phyloP scores from a whole-genome alignment of 2,888 invertebrate genomes.

The Liodrosophila aerea region DNA sequence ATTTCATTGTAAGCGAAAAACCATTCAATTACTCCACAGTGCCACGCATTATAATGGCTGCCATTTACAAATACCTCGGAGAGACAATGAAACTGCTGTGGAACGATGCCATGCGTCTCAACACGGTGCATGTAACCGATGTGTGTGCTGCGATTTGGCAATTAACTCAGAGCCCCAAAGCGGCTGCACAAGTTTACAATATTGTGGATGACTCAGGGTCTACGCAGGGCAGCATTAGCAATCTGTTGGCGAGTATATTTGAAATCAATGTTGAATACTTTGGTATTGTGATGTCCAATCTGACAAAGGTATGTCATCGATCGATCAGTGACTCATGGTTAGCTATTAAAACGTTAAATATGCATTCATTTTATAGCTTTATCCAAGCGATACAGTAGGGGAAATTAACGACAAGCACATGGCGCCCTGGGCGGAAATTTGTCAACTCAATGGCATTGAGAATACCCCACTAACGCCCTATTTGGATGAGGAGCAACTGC shows the following conservation, averaged over 20 bases:
- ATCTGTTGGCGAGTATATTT: conserved; percentile 91
- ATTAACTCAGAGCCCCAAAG: conserved; percentile 84
- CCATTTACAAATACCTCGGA: conserved; percentile 92
- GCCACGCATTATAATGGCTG: conserved; percentile 92
- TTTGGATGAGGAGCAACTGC: conserved; percentile 91
- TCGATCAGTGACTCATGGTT: conserved; percentile 26
- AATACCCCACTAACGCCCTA: conserved; percentile 95
- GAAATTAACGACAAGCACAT: conserved; percentile 97
- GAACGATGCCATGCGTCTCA: conserved; percentile 91
- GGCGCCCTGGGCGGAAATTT: conserved; percentile 94
- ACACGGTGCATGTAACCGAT: conserved; percentile 94
- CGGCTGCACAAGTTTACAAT: conserved; percentile 88
- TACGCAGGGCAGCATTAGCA: conserved; percentile 92
- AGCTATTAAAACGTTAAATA: conserved; percentile 5
- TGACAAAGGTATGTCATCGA: conserved; percentile 87
- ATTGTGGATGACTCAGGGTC: conserved; percentile 92
- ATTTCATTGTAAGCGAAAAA: conserved; percentile 22
- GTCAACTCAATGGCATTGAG: conserved; percentile 87
- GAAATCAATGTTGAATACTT: conserved; percentile 93
- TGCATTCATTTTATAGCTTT: conserved; percentile 84
- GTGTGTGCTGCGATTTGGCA: conserved; percentile 92
- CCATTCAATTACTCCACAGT: conserved; percentile 83
- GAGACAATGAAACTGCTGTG: conserved; percentile 96
- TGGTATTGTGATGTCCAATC: conserved; percentile 90
- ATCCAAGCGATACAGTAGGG: conserved; percentile 91